Percentiles rank a stretch among this genome's conserved stretches.
Conservation (phyloP, 2,888 invertebrate species). For the Allophyes oxyacanthae region DNA sequence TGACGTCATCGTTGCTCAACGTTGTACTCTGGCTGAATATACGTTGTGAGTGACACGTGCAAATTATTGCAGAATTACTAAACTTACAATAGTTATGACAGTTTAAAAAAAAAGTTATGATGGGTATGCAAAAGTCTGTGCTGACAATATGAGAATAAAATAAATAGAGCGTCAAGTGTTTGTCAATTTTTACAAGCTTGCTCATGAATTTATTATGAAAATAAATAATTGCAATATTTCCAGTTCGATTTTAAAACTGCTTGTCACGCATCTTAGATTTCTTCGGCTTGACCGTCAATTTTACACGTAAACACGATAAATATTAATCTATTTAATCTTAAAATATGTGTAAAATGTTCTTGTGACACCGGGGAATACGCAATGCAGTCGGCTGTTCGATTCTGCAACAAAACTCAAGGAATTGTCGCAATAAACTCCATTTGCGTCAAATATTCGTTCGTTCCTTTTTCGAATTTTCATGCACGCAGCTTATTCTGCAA, state of each 20-base stretch:
- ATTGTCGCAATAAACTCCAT: slow-evolving; percentile 47
- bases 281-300: no score
- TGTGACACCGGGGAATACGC: slow-evolving; percentile 27
- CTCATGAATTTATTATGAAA: no score
- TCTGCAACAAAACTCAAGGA: slow-evolving; percentile 44
- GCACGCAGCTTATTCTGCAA: slow-evolving; percentile 32
- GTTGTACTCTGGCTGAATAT: background rate
- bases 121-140: no score
- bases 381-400: slow-evolving; percentile 32
- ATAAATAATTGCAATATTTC: no score
- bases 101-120: background rate
- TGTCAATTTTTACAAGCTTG: no score
- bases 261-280: no score
- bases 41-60: slow-evolving; percentile 16
- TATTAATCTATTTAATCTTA: background rate
- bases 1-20: slow-evolving; percentile 38
- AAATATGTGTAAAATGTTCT: slow-evolving; percentile 14
- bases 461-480: slow-evolving; percentile 49
- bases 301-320: no score
- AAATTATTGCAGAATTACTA: slow-evolving; percentile 37
- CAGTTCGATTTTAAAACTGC: no score
- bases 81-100: slow-evolving; percentile 2
- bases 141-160: no score
- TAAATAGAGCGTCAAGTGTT: no score
- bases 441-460: slow-evolving; percentile 34